Percentiles rank a stretch among this genome's conserved stretches.
phyloP scores from a whole-genome alignment of 2,888 invertebrate species.

The Ophioninae sp. region DNA sequence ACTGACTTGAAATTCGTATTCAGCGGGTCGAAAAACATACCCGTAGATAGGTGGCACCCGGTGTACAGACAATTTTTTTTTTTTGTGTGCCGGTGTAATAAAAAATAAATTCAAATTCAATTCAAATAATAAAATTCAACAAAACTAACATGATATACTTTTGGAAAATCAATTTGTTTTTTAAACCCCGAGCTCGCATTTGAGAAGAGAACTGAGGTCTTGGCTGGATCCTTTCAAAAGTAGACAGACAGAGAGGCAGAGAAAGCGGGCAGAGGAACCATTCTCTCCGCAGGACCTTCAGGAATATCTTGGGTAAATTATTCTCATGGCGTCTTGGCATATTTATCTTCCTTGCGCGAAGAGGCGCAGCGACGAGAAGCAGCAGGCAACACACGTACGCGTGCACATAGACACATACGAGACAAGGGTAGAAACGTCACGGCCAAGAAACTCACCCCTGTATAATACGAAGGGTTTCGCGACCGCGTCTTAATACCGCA shows the following conservation, averaged over 20 bases:
- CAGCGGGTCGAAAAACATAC: too few species aligned
- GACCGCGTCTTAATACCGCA: conserved; percentile 78
- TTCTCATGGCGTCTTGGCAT: conserved; percentile 77
- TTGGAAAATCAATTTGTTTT: background rate
- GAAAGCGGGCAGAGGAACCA: conserved; percentile 4
- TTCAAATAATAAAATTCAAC: too few species aligned
- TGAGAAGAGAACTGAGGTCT: conserved; percentile 23
- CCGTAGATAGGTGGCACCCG: too few species aligned
- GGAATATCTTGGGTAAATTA: conserved; percentile 71
- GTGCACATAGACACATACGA: conserved; percentile 18
- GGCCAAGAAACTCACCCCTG: conserved; percentile 50
- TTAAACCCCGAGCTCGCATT: background rate
- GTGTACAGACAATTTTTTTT: too few species aligned
- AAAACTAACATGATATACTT: too few species aligned
- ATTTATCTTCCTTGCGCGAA: conserved; percentile 74
- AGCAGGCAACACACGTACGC: conserved; percentile 17
- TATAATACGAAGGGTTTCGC: conserved; percentile 52
- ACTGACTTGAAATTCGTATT: too few species aligned
- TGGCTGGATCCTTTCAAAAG: conserved; percentile 13
- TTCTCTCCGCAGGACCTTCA: conserved; percentile 34
- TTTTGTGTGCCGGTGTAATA: too few species aligned
- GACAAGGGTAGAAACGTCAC: conserved; percentile 51
- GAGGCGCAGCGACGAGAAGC: conserved; percentile 65
- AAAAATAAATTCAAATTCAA: too few species aligned
- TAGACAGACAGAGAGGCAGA: conserved; percentile 3